These are phyloP conservation scores for Dissostichus mawsoni DNA, from an alignment of 2,113 vertebrate species.

Conservation along the genomic window DNA sequence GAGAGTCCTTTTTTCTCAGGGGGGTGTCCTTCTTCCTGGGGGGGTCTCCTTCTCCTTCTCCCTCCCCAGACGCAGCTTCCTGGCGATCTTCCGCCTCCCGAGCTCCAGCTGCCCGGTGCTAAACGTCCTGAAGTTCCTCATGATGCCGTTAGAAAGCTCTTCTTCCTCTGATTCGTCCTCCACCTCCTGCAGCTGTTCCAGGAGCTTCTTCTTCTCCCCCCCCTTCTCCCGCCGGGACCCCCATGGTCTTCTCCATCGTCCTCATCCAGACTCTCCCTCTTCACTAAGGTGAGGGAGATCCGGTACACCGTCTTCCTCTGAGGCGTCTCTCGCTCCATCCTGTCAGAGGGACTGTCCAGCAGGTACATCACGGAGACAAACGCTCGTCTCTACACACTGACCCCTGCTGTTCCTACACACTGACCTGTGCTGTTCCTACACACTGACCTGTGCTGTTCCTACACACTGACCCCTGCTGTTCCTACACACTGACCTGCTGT, in stretches of 20 bases:
- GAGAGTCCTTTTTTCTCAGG: neutral
- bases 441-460: too few species aligned
- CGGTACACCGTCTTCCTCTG: slow-evolving; percentile 92
- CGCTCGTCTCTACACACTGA: too few species aligned
- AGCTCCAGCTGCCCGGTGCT: slow-evolving; percentile 95
- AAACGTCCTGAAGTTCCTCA: slow-evolving; percentile 90
- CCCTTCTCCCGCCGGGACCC: slow-evolving; percentile 61
- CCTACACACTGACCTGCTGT: too few species aligned
- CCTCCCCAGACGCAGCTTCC: slow-evolving; percentile 56
- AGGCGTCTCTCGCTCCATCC: slow-evolving; percentile 87
- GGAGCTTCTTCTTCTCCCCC: slow-evolving; percentile 65
- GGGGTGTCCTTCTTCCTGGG: slow-evolving; percentile 18
- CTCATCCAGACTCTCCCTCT: slow-evolving; percentile 87
- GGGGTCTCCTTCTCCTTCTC: slow-evolving; percentile 48
- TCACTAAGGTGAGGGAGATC: slow-evolving; percentile 95
- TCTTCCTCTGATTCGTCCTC: slow-evolving; percentile 73
- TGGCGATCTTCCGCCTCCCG: slow-evolving; percentile 82
- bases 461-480: too few species aligned
- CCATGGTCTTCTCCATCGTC: slow-evolving; percentile 59
- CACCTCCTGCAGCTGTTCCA: slow-evolving; percentile 84
- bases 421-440: too few species aligned
- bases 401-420: too few species aligned
- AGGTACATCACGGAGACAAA: slow-evolving; percentile 82
- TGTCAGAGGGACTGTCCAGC: slow-evolving; percentile 84
- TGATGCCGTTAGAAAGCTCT: slow-evolving; percentile 70